A percentile compares a stretch with the other conserved stretches of the same genome.
Conservation (phyloP, 1,140 invertebrate species). For the Drosophila dunni region DNA sequence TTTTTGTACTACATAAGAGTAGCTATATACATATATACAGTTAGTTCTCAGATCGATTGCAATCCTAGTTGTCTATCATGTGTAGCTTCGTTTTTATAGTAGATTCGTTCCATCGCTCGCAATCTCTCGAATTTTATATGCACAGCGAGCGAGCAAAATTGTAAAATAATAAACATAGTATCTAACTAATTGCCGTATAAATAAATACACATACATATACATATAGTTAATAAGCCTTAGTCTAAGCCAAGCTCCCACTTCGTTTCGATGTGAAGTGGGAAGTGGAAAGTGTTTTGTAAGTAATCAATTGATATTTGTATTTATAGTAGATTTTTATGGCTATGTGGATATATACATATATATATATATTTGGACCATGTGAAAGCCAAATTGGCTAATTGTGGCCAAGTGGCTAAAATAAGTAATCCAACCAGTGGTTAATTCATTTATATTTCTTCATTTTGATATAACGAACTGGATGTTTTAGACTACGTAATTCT, state of each 20-base stretch:
- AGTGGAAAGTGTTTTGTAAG: constrained; percentile 25
- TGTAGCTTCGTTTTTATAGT: constrained; percentile 56
- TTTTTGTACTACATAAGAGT: constrained; percentile 62
- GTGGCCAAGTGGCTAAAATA: constrained; percentile 17
- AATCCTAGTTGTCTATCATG: constrained; percentile 63
- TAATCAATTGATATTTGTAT: constrained; percentile 22
- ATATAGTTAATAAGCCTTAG: no score
- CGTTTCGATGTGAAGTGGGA: no score
- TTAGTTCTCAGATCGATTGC: constrained; percentile 48
- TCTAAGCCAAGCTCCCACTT: no score
- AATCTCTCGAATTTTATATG: constrained; percentile 61
- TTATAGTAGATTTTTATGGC: background rate
- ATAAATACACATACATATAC: background rate
- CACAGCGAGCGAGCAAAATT: constrained; percentile 25
- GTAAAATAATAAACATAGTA: constrained; percentile 29
- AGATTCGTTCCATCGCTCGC: constrained; percentile 31
- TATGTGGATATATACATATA: constrained; percentile 9
- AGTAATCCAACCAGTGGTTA: constrained; percentile 32
- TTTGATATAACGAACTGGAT: constrained; percentile 55
- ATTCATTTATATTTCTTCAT: constrained; percentile 22
- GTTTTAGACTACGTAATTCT: constrained; percentile 57
- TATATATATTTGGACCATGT: constrained; percentile 34
- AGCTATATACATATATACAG: constrained; percentile 4
- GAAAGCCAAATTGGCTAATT: constrained; percentile 21
- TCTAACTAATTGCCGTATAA: constrained; percentile 32